phyloP scores from a whole-genome alignment of 2,888 invertebrate species.

The Drosophila anceps region DNA sequence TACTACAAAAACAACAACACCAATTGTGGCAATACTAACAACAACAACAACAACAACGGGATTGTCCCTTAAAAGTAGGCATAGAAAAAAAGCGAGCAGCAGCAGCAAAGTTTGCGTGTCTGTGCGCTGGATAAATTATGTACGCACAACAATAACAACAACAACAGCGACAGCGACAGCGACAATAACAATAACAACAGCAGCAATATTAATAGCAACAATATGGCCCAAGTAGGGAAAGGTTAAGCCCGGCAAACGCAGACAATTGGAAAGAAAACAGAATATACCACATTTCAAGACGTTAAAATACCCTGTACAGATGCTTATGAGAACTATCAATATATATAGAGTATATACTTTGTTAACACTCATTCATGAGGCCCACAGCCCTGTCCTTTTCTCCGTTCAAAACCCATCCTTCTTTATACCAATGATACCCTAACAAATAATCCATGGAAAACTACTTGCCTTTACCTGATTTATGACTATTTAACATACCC shows the following conservation, averaged over 20 bases:
- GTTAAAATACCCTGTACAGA: neutral
- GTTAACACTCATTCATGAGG: too few relatives aligned
- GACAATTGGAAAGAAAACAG: constrained; percentile 13
- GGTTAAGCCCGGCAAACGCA: constrained; percentile 67
- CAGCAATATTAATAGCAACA: constrained; percentile 42
- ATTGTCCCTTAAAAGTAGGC: constrained; percentile 41
- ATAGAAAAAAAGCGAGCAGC: constrained; percentile 37
- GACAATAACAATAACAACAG: constrained; percentile 51
- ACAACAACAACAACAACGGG: neutral
- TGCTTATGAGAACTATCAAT: neutral
- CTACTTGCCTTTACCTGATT: too few relatives aligned
- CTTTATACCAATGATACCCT: too few relatives aligned
- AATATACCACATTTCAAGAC: neutral
- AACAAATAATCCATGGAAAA: too few relatives aligned
- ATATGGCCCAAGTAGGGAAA: constrained; percentile 66
- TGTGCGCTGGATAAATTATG: constrained; percentile 69
- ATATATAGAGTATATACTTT: neutral
- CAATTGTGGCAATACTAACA: neutral
- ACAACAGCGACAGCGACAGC: constrained; percentile 34
- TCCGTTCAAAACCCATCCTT: too few relatives aligned
- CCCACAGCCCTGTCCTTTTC: too few relatives aligned
- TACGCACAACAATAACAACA: constrained; percentile 50
- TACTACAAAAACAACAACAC: constrained; percentile 3
- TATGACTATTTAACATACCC: neutral
- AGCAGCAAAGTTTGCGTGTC: constrained; percentile 35